Evolutionary conservation across 1,140 invertebrate species (phyloP).

Genomic region (Lutraria rhynchaena): DNA sequence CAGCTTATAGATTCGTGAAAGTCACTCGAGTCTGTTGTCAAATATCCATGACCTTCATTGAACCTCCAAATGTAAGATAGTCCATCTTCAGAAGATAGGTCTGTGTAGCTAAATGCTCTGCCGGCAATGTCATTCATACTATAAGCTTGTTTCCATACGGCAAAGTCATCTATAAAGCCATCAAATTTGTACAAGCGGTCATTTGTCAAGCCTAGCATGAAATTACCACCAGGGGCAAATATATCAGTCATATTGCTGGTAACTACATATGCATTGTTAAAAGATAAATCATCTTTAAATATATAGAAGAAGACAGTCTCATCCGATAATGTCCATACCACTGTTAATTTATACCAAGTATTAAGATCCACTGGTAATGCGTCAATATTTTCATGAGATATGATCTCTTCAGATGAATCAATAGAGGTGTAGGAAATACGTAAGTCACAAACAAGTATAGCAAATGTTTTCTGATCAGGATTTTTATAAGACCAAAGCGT

Average conservation of each 20-base stretch:
- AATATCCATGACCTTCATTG: constrained; percentile 55
- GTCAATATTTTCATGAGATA: background rate
- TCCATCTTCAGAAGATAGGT: background rate
- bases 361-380: constrained; percentile 31
- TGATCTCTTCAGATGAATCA: background rate
- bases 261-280: background rate
- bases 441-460: constrained; percentile 17
- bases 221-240: constrained; percentile 56
- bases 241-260: background rate
- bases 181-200: constrained; percentile 27
- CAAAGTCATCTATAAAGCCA: constrained; percentile 61
- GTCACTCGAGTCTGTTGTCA: constrained; percentile 19
- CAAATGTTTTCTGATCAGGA: constrained; percentile 4
- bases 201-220: constrained; percentile 56
- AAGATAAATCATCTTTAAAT: background rate
- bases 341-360: constrained; percentile 64
- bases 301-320: constrained; percentile 32
- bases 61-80: constrained; percentile 59
- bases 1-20: constrained; percentile 18
- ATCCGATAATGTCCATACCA: constrained; percentile 46
- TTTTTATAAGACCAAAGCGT: constrained; percentile 58
- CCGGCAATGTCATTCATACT: constrained; percentile 30
- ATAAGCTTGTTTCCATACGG: constrained; percentile 57
- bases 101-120: constrained; percentile 49
- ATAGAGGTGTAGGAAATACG: background rate